Evolutionary conservation across 2,888 invertebrate genomes (phyloP).

Genomic region (Lottia scabra): DNA sequence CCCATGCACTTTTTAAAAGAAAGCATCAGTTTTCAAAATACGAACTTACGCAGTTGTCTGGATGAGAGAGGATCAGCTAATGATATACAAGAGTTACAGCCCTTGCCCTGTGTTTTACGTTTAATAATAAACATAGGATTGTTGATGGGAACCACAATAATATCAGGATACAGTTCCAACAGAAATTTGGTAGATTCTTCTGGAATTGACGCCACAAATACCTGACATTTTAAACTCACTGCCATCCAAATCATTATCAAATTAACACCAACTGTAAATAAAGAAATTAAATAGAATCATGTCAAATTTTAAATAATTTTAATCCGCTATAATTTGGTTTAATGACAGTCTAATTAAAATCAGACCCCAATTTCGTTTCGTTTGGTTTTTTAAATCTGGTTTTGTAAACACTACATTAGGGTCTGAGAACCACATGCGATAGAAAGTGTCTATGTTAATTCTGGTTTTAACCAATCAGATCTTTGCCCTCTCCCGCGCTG

Average conservation of each 20-base stretch:
- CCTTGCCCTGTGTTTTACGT: neutral
- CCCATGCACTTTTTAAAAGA: too few relatives aligned
- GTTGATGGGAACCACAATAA: too few relatives aligned
- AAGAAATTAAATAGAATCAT: neutral
- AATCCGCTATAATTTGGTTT: too few relatives aligned
- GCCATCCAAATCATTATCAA: neutral
- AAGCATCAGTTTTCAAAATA: constrained; percentile 26
- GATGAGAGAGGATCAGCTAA: neutral
- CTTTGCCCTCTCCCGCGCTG: too few relatives aligned
- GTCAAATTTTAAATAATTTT: too few relatives aligned
- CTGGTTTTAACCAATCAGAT: too few relatives aligned
- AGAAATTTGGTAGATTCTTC: neutral
- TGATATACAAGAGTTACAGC: neutral
- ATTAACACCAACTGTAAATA: neutral
- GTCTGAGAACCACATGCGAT: too few relatives aligned
- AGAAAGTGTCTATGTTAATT: too few relatives aligned
- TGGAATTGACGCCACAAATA: neutral
- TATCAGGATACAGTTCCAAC: neutral
- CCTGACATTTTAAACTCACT: neutral
- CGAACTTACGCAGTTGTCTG: neutral
- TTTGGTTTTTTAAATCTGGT: too few relatives aligned
- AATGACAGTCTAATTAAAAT: too few relatives aligned
- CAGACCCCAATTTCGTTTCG: too few relatives aligned
- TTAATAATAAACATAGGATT: neutral
- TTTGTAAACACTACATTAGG: too few relatives aligned